Evolutionary conservation across 1,140 invertebrate species (phyloP), one percentile per base, ranked within the genome.

Genomic region (Elysia chlorotica): DNA sequence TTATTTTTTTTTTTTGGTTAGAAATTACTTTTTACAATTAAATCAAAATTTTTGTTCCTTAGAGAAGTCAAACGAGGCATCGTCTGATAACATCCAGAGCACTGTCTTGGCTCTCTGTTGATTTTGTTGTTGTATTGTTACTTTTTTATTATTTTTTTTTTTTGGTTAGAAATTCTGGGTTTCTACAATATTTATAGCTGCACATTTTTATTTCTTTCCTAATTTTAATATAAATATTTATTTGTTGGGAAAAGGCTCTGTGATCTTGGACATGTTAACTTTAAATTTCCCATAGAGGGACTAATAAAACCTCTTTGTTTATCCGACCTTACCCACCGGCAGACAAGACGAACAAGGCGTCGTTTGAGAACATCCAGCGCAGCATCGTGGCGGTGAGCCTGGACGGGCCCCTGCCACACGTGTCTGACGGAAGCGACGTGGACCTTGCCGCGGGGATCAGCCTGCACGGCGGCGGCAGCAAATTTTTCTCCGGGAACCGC

Each of bases 401-500:
- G 33, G 89, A 90, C 78, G 79, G 85, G 41, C 38, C 79, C 2
- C 66, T 81, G 10, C 74, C 77, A 14, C 21, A 56, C 6, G 61
- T n/a, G 0, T 53, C 33, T 3, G 74, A 78, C 31, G 53, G 41
- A 0, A 73, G 59, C 35, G 59, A 67, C 31, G 68, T 72, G 35
- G 65, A 74, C 17, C 14, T 75, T 2, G 69, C 74, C 10, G 82
- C 81, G 17, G 74, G 93, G 84, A 93, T 97, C 78, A 93, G 95
- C 90, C 90, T 99, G 73, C 96, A 98, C 82, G 97, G 97, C 17
- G 95, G 94, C 14, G 96, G 96, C 2, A 93, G 92, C 38, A 89
- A 90, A 14, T 89, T 91, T 80, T 94, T 96, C 84, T 92, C 94
- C 2, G 92, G 91, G 10, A 99, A 99, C 89, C 91, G 97, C 65